Evolutionary conservation across 2,113 vertebrate species (phyloP).

Genomic region (Sula dactylatra): DNA sequence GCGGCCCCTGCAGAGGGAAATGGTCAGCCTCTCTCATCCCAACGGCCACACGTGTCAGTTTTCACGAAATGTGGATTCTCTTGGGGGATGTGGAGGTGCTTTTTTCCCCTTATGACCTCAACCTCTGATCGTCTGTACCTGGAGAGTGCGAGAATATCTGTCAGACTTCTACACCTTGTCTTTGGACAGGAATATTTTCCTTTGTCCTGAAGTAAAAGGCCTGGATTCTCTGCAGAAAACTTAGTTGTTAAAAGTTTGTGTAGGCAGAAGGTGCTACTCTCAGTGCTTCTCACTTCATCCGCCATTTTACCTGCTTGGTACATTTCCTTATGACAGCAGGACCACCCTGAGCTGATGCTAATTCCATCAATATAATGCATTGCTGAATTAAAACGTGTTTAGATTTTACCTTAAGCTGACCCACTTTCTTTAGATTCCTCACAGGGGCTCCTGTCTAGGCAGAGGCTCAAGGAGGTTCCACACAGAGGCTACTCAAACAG

Average conservation of each 20-base stretch:
- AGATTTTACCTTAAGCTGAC: not conserved
- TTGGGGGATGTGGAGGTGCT: fast-evolving
- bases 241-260: not conserved
- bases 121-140: not conserved
- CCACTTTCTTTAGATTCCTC: not conserved
- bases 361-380: not conserved
- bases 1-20: not conserved
- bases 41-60: not conserved
- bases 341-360: not conserved
- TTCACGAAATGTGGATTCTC: not conserved
- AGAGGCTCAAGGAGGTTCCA: not conserved
- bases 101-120: fast-evolving
- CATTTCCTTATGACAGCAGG: not conserved
- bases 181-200: not conserved
- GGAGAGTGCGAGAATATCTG: not conserved
- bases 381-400: not conserved
- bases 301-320: not conserved
- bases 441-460: not conserved
- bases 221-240: not conserved
- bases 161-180: not conserved
- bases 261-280: not conserved
- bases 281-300: not conserved
- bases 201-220: not conserved
- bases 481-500: not conserved
- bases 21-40: not conserved